Base-by-base conservation (phyloP, 1,140 invertebrate genomes). In the Daktulosphaira vitifoliae region DNA sequence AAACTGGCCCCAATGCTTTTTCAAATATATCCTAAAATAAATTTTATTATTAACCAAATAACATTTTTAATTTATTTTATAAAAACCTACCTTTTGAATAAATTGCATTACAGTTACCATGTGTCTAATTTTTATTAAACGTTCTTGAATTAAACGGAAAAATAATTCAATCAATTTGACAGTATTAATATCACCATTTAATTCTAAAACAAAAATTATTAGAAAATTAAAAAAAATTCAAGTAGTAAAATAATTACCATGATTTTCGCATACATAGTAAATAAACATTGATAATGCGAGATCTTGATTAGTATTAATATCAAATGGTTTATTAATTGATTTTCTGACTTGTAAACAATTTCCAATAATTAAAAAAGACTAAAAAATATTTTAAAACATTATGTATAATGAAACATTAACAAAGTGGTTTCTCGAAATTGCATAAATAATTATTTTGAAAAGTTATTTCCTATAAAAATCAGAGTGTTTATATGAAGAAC, bases 361-460 rank as follows among this genome's bases (percentile, higher is more conserved):
- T 46, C 46, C 6, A 62, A 46, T 15, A 48, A 33, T 33, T 33
- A 62, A 29, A 62, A 62, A 62, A n/a, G 56, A 39, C 56, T 62
- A n/a, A 33, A 46, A 46, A 7, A 33, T 6, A n/a, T n/a, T n/a
- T n/a, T n/a, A n/a, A n/a, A n/a, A n/a, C n/a, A n/a, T n/a, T n/a
- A n/a, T n/a, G n/a, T n/a, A n/a, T n/a, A n/a, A n/a, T n/a, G n/a
- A n/a, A n/a, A n/a, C n/a, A n/a, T n/a, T n/a, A n/a, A n/a, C n/a
- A n/a, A n/a, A n/a, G n/a, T n/a, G n/a, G n/a, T n/a, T n/a, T n/a
- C n/a, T n/a, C n/a, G n/a, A n/a, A n/a, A n/a, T n/a, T n/a, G n/a
- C n/a, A n/a, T n/a, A n/a, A n/a, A n/a, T n/a, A n/a, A n/a, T n/a
- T n/a, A n/a, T n/a, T n/a, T n/a, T n/a, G n/a, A n/a, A n/a, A n/a